Evolutionary conservation across 1,140 invertebrate species (phyloP), one percentile per base, ranked within the genome.

Genomic region (Ylistrum balloti): DNA sequence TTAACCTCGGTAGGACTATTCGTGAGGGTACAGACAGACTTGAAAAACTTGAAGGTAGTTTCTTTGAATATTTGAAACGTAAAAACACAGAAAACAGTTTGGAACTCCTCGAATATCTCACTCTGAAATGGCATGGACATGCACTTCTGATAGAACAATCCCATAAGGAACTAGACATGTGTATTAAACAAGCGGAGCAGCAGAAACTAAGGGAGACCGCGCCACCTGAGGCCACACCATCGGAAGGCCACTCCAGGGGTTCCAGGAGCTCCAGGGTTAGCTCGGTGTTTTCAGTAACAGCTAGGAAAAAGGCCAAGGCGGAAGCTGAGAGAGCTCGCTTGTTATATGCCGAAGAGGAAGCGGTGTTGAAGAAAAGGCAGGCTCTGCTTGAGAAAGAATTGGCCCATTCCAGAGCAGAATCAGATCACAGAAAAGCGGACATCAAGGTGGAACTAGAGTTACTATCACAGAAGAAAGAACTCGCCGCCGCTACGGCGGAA

Each of bases 321-420:
- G 87, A 91, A 86, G 90, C 85, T 34, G 33, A 91, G 41, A 86
- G 48, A 20, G 90, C 88, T 15, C 32, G 88, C 0, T 88, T 91
- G 28, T n/a, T 86, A 88, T 91, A n/a, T 88, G 48, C 38, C 48
- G 33, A 48, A 38, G 34, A 56, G 34, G 90, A 88, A 88, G 74
- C 22, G 13, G 87, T 33, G 85, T 85, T 88, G 34, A 86, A 86
- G 22, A 91, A 88, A 32, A 34, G 86, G 85, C 88, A 88, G 41
- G 85, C 41, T 28, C 33, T 17, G 22, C 17, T 33, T 11, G 87
- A 88, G 9, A 35, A 22, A 20, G 32, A 86, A 28, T 22, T 2
- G 2, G 32, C 33, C 22, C 86, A 34, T 9, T 38, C 35, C 13
- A 38, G 13, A 13, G 35, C 35, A 38, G 35, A 38, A 13, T 9